Base-by-base conservation (phyloP, 1,140 invertebrate species). In the Calephelis virginiensis region DNA sequence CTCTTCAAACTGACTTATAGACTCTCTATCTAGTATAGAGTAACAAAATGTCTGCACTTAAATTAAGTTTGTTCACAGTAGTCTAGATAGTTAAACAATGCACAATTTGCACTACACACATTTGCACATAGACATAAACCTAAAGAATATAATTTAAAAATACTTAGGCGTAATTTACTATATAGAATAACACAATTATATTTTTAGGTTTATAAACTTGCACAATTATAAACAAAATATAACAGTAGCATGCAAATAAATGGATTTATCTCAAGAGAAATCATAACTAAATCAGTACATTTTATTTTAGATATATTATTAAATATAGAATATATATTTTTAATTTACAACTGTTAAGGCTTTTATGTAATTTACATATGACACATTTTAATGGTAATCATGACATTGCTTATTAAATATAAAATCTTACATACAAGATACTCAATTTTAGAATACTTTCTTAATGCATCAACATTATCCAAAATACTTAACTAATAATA, bases 1-100 rank as follows among this genome's bases (percentile, higher is more conserved):
- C 74, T 82, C 80, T 89, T 83, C 77, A 80, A 81, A 65, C 78
- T 84, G 76, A 80, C 72, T 82, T 81, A 76, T 89, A 86, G 82
- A 78, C 76, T 85, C 84, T 86, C 86, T 90, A 86, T 86, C 80
- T 89, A 88, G 82, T 59, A 89, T 87, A 89, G 84, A 87, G 84
- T 79, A 62, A 72, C 68, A 85, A 85, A 79, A 64, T 69, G 77
- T 81, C 70, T 83, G 88, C 85, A 90, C 88, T 82, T 76, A 77
- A 69, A 79, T 62, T 79, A 80, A 81, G 68, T 86, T 83, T 82
- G 70, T 82, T 78, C 78, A 82, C 77, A 80, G 85, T 79, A 76
- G 80, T 76, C 84, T 84, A 82, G 76, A 77, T 85, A 82, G 82
- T 68, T 73, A 75, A 70, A 86, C 80, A 74, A 71, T 75, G 83